Evolutionary conservation across 2,113 vertebrate genomes (phyloP).

Genomic region (Regulus satrapa): DNA sequence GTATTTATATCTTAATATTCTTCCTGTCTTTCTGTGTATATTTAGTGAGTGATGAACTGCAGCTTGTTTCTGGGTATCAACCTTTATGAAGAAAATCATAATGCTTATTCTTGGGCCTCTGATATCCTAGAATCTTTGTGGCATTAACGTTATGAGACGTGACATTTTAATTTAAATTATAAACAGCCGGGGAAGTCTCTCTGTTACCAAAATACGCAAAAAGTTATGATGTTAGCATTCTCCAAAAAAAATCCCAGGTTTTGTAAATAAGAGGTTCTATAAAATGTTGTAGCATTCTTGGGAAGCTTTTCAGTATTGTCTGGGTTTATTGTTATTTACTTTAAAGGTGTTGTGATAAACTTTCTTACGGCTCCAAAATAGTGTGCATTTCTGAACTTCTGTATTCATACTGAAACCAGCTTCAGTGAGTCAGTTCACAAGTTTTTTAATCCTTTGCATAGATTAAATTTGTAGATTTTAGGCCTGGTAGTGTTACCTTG

Average conservation of each 20-base stretch:
- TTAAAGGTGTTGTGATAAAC: background rate
- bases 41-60: background rate
- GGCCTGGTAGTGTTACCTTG: accelerated
- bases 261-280: background rate
- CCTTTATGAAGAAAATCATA: background rate
- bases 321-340: background rate
- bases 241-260: background rate
- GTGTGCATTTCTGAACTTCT: background rate
- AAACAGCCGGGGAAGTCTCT: background rate
- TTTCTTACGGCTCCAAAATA: background rate
- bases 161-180: background rate
- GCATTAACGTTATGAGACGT: background rate
- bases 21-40: background rate
- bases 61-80: background rate
- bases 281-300: background rate
- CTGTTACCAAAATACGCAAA: background rate
- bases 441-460: background rate
- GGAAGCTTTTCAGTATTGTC: background rate
- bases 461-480: background rate
- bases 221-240: background rate
- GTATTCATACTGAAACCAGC: background rate
- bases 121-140: background rate
- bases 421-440: background rate
- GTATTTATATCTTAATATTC: background rate
- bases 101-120: background rate